Conservation (phyloP, 1,140 invertebrate species). For the Tetramorium simillimum region DNA sequence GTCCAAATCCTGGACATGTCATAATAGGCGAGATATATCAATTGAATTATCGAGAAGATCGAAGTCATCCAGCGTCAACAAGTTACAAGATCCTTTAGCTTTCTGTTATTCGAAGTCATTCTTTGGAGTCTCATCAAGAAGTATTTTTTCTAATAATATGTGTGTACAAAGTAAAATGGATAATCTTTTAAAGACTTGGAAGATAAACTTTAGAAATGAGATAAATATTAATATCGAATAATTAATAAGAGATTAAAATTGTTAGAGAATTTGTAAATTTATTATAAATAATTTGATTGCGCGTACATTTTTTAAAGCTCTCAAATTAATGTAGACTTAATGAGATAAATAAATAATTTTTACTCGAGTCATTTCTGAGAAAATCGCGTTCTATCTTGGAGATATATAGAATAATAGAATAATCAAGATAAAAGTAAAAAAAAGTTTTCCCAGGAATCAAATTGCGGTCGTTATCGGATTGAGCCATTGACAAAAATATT, state of each 20-base stretch:
- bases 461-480: not conserved
- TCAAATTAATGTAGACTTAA: not conserved
- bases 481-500: slow-evolving; percentile 10
- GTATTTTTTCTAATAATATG: not conserved
- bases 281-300: not conserved
- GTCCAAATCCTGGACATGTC: not conserved
- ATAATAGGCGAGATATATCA: not conserved
- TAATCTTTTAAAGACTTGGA: not conserved
- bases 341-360: not conserved
- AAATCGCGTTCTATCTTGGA: not conserved
- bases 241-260: not conserved
- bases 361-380: not conserved
- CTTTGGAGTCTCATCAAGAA: not conserved
- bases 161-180: not conserved
- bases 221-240: not conserved
- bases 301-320: not conserved
- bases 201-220: not conserved
- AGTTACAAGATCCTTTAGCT: not conserved
- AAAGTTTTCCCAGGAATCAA: not conserved
- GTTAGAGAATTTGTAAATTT: not conserved
- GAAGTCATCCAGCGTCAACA: not conserved
- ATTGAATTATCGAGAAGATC: slow-evolving; percentile 2
- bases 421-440: not conserved
- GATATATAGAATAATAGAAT: not conserved
- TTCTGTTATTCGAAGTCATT: not conserved